Evolutionary conservation across 1,140 invertebrate species (phyloP).

Genomic region (Diabrotica undecimpunctata): DNA sequence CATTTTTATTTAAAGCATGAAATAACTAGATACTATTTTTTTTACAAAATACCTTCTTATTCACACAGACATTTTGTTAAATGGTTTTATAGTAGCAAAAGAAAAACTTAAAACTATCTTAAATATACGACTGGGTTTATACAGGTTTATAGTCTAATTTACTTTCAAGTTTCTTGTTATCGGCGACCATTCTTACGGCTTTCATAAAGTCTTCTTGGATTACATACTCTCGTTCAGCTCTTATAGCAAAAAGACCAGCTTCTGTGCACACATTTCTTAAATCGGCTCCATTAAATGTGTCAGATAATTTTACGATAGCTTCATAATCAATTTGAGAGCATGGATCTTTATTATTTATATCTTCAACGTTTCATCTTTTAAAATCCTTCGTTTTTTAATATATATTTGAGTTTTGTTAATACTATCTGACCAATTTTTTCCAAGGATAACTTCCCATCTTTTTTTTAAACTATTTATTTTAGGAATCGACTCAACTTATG

Average conservation of each 20-base stretch:
- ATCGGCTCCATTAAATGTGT: conserved; percentile 99
- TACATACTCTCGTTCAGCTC: conserved; percentile 89
- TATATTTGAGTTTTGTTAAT: no score
- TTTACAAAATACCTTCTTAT: conserved; percentile 27
- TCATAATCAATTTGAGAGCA: conserved; percentile 99
- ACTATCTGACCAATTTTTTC: no score
- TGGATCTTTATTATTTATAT: no score
- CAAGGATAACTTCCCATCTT: no score
- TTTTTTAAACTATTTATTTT: no score
- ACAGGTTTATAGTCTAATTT: conserved; percentile 99
- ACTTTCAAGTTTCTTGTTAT: conserved; percentile 98
- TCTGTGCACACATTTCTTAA: conserved; percentile 97
- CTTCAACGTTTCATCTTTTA: no score
- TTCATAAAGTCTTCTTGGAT: conserved; percentile 99
- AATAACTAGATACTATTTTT: no score
- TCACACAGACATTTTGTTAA: conserved; percentile 5
- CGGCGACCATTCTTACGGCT: conserved; percentile 96
- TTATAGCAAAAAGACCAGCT: conserved; percentile 96
- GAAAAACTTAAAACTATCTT: conserved; percentile 2
- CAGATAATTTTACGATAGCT: conserved; percentile 97
- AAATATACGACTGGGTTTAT: conserved; percentile 54
- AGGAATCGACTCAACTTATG: no score
- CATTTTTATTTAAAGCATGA: no score
- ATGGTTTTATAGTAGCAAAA: conserved; percentile 7
- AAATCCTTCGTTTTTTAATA: no score